Evolutionary conservation across 2,113 vertebrate genomes (phyloP).

Genomic region (Perca fluviatilis): DNA sequence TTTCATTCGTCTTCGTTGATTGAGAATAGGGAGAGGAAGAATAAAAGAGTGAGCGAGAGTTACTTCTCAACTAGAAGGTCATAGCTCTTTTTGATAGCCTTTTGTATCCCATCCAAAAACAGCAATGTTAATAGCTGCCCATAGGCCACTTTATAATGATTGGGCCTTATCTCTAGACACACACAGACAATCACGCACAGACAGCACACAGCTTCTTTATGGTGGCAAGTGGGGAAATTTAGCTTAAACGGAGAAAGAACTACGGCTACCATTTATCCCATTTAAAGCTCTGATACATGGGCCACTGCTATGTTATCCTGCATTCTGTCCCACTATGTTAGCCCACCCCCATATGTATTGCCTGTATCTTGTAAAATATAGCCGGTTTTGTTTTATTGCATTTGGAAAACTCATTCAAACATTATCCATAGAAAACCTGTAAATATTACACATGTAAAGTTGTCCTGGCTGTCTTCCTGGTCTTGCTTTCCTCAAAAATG

Average conservation of each 20-base stretch:
- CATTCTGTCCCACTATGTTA: not conserved
- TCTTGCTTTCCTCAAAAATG: not conserved
- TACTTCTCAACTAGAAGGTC: constrained; percentile 71
- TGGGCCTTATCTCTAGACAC: constrained; percentile 65
- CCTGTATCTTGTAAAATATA: not conserved
- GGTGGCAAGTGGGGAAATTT: constrained; percentile 28
- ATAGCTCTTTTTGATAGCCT: constrained; percentile 67
- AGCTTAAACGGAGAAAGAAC: constrained; percentile 31
- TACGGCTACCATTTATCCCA: constrained; percentile 23
- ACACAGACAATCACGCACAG: constrained; percentile 47
- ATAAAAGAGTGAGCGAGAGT: constrained; percentile 46
- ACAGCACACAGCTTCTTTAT: constrained; percentile 45
- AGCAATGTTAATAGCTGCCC: constrained; percentile 72
- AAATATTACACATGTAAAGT: not conserved
- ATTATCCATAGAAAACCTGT: not conserved
- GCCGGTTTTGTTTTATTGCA: not conserved
- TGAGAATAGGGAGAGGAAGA: constrained; percentile 41
- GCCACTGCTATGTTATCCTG: not conserved
- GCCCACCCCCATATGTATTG: not conserved
- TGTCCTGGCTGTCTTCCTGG: not conserved
- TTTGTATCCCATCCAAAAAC: constrained; percentile 75
- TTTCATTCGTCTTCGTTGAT: constrained; percentile 50
- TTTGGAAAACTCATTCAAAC: not conserved
- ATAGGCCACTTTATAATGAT: constrained; percentile 73
- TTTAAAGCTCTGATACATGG: constrained; percentile 32